Percentiles rank a stretch among this genome's conserved stretches.
Conservation (phyloP, 53 echinoderm and acorn worm genomes). For the Astropecten irregularis region DNA sequence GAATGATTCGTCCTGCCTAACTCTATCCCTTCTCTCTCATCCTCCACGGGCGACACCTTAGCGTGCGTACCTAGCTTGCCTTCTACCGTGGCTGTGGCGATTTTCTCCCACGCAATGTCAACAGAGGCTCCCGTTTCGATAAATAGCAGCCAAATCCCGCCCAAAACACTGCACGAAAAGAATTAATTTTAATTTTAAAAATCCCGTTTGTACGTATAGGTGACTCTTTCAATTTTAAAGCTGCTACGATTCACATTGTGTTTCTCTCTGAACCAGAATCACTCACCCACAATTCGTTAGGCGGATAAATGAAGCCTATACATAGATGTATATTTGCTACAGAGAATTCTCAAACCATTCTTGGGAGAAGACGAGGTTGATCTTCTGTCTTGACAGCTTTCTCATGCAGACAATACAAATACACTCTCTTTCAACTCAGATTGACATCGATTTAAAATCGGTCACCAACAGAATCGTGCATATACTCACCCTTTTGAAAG, state of each 20-base stretch:
- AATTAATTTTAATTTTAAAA: background rate
- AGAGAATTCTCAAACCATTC: too few species aligned
- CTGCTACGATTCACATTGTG: background rate
- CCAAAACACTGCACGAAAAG: background rate
- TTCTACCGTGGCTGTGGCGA: constrained; percentile 41
- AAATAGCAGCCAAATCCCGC: constrained; percentile 58
- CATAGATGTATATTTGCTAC: too few species aligned
- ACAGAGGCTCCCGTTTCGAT: constrained; percentile 23
- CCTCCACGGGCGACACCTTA: constrained; percentile 49
- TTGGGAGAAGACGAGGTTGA: background rate
- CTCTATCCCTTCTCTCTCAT: background rate
- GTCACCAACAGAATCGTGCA: constrained; percentile 46
- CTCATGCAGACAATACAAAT: too few species aligned
- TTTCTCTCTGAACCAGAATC: background rate
- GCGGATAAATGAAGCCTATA: too few species aligned
- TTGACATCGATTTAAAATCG: too few species aligned
- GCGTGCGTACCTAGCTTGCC: constrained; percentile 53
- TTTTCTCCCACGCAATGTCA: constrained; percentile 42
- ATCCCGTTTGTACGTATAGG: background rate
- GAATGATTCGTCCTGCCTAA: constrained; percentile 8
- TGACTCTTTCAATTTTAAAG: background rate
- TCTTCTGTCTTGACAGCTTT: background rate
- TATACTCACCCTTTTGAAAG: background rate
- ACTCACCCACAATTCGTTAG: too few species aligned
- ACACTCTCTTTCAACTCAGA: too few species aligned